phyloP scores from a whole-genome alignment of 2,797 vertebrate genomes.

The Pangasius krempfi region DNA sequence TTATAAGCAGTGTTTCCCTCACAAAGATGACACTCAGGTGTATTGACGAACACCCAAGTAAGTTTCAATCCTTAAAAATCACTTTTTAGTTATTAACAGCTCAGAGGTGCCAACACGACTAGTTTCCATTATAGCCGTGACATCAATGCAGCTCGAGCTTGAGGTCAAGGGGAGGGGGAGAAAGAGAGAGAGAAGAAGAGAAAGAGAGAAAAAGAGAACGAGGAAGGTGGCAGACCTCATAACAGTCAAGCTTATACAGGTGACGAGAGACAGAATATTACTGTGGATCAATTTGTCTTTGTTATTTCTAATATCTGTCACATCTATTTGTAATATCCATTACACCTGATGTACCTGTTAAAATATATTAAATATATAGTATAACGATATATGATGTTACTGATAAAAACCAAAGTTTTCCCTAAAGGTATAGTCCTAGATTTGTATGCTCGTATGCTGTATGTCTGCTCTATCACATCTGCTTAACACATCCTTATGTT shows the following conservation, averaged over 20 bases:
- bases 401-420: background rate
- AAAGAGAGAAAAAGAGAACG: background rate
- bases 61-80: background rate
- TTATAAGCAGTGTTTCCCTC: background rate
- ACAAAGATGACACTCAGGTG: background rate
- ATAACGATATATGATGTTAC: background rate
- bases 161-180: background rate
- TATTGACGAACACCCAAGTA: background rate
- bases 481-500: background rate
- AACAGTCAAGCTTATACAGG: background rate
- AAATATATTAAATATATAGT: background rate
- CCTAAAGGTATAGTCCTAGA: conserved; percentile 10
- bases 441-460: background rate
- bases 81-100: background rate
- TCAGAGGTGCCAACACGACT: background rate
- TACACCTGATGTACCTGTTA: background rate
- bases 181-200: background rate
- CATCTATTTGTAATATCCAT: conserved; percentile 1
- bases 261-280: background rate
- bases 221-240: background rate
- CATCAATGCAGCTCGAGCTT: background rate
- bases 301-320: background rate
- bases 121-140: background rate
- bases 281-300: background rate
- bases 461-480: background rate